Evolutionary conservation across 2,113 vertebrate species (phyloP).

Genomic region (Tautogolabrus adspersus): DNA sequence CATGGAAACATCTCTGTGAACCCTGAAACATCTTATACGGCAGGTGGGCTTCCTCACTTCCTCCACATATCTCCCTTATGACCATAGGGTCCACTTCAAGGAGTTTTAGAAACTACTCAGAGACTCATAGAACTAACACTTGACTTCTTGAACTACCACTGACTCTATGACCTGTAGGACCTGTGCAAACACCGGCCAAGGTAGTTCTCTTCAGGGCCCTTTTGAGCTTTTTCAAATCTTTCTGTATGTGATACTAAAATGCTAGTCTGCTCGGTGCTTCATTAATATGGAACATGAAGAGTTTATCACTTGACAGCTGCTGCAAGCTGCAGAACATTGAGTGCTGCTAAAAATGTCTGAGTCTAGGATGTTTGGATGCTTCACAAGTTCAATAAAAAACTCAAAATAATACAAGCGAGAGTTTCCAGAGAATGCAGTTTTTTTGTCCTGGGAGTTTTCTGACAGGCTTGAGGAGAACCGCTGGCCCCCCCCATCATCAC

Average conservation of each 20-base stretch:
- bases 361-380: slow-evolving; percentile 23
- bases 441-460: slow-evolving; percentile 57
- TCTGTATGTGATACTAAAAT: not conserved
- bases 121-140: too few relatives aligned
- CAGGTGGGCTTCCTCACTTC: not conserved
- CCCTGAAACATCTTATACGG: not conserved
- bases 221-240: not conserved
- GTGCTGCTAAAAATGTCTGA: slow-evolving; percentile 15
- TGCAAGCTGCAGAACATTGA: not conserved
- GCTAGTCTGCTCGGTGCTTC: not conserved
- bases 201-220: not conserved
- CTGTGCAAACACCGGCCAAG: not conserved
- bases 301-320: slow-evolving; percentile 7
- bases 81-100: not conserved
- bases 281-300: slow-evolving; percentile 8
- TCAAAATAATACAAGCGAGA: slow-evolving; percentile 40
- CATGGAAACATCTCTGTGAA: not conserved
- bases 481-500: slow-evolving; percentile 59
- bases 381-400: slow-evolving; percentile 30
- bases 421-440: slow-evolving; percentile 34
- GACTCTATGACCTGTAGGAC: not conserved
- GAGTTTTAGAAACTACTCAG: not conserved
- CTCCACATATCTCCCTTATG: not conserved
- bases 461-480: slow-evolving; percentile 45
- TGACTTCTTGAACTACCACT: not conserved